Evolutionary conservation across 2,113 vertebrate genomes (phyloP).

Genomic region (Sceloporus undulatus): DNA sequence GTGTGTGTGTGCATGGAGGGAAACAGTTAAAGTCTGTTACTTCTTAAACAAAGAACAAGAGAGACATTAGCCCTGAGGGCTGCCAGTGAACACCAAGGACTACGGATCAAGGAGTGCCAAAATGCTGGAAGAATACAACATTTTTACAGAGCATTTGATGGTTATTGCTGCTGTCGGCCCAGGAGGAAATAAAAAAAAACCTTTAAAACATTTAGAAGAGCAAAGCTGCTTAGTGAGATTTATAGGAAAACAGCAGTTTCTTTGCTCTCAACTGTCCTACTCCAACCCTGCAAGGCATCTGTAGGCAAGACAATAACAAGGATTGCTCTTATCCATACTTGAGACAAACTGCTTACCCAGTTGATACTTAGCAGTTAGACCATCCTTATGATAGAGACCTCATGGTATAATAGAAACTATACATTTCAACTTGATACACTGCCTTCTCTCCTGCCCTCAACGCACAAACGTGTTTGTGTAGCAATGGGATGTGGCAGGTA

Average conservation of each 20-base stretch:
- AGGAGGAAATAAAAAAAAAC: background rate
- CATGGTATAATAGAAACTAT: background rate
- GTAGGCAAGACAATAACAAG: background rate
- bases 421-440: background rate
- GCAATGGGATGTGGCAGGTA: background rate
- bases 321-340: background rate
- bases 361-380: background rate
- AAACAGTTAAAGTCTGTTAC: background rate
- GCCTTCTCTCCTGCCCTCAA: background rate
- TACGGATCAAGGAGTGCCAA: constrained; percentile 21
- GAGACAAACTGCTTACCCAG: background rate
- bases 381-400: background rate
- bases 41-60: constrained; percentile 25
- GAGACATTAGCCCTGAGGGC: constrained; percentile 20
- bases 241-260: constrained; percentile 1
- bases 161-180: constrained; percentile 13
- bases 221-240: constrained; percentile 28
- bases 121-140: constrained; percentile 3
- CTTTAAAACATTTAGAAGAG: constrained; percentile 24
- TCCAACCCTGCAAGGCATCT: constrained; percentile 1
- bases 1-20: background rate
- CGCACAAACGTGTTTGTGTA: background rate
- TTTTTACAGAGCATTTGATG: constrained; percentile 6
- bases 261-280: background rate
- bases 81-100: constrained; percentile 5